phyloP scores from a whole-genome alignment of 2,797 vertebrate genomes.

The Lacerta agilis region DNA sequence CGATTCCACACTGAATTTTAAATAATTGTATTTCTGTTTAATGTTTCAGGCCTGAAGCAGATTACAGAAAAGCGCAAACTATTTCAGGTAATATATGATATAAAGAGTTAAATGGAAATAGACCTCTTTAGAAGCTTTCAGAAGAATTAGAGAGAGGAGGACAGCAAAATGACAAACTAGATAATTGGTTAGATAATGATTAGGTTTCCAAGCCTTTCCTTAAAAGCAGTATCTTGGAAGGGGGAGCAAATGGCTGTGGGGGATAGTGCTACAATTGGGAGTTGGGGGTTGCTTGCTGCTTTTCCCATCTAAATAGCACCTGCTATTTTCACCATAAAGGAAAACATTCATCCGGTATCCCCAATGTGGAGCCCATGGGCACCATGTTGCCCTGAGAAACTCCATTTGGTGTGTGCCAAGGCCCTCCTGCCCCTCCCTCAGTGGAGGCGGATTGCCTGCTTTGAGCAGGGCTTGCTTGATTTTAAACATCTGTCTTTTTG shows the following conservation, averaged over 20 bases:
- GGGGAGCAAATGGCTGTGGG: not conserved
- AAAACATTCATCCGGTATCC: not conserved
- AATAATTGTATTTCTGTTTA: slow-evolving; percentile 57
- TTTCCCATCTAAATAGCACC: not conserved
- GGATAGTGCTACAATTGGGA: not conserved
- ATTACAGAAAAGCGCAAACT: slow-evolving; percentile 77
- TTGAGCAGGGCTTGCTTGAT: too few relatives aligned
- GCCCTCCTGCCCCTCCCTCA: too few relatives aligned
- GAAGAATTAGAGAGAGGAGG: not conserved
- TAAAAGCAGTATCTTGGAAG: not conserved
- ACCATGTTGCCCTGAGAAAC: too few relatives aligned
- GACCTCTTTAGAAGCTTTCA: not conserved
- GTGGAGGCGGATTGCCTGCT: too few relatives aligned
- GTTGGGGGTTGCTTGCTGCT: not conserved
- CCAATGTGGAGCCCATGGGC: too few relatives aligned
- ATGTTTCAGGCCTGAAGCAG: slow-evolving; percentile 73
- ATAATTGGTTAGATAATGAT: not conserved
- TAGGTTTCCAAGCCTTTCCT: not conserved
- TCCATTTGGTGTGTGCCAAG: too few relatives aligned
- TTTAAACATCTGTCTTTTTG: too few relatives aligned
- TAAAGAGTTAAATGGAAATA: not conserved
- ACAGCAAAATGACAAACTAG: not conserved
- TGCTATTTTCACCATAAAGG: not conserved
- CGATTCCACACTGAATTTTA: slow-evolving; percentile 24
- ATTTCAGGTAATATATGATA: slow-evolving; percentile 79